These are phyloP conservation scores for Trididemnum miniatum DNA, from an alignment of 23 tunicate species.

Conservation along the genomic window DNA sequence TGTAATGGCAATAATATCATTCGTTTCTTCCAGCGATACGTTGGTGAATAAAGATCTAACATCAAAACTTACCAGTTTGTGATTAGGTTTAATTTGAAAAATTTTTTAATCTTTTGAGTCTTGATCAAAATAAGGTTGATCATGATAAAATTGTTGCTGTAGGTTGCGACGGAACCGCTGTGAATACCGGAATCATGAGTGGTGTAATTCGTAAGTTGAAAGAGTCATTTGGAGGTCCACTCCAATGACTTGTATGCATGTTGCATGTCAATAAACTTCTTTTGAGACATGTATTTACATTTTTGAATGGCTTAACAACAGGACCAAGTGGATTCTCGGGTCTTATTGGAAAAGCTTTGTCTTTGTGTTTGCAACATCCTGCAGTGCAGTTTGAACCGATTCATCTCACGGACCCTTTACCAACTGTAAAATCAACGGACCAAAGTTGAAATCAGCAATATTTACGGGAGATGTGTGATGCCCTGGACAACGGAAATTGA, in stretches of 20 bases:
- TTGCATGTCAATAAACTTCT: neutral
- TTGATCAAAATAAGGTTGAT: neutral
- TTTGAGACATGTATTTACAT: neutral
- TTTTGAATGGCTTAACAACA: neutral
- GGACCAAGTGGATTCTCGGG: conserved; percentile 8
- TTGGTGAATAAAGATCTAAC: too few species aligned
- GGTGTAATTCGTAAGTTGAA: neutral
- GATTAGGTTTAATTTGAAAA: neutral
- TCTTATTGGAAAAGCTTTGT: neutral
- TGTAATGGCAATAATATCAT: too few species aligned
- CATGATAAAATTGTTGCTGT: neutral
- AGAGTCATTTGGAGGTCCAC: conserved; percentile 6
- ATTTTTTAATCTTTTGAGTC: neutral
- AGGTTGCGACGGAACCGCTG: neutral
- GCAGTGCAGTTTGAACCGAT: neutral
- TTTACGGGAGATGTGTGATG: neutral
- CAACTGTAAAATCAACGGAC: neutral
- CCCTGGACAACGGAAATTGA: neutral
- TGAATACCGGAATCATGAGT: neutral
- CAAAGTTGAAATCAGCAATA: neutral
- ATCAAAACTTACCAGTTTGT: too few species aligned
- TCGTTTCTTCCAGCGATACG: too few species aligned
- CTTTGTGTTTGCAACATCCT: neutral
- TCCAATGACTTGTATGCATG: neutral
- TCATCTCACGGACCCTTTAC: neutral